Base-by-base conservation (phyloP, 2,113 vertebrate species). In the Spilogale gracilis region DNA sequence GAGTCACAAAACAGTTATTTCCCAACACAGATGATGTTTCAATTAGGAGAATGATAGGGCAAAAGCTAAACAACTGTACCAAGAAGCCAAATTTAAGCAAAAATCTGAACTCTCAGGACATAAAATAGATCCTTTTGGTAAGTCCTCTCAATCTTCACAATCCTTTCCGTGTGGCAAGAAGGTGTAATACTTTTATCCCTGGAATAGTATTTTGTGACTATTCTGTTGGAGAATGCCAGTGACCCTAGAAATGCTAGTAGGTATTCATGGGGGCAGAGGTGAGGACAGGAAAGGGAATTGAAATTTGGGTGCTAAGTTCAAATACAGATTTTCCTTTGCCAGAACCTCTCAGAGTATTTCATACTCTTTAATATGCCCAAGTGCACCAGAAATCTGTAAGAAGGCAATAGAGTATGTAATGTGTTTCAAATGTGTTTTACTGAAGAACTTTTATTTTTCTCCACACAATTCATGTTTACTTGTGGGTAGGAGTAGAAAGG, bases 1-100 rank as follows among this genome's bases (percentile, higher is more conserved):
- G 98, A 93, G 98, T 99, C 95, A 99, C 98, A 23, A 99, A 99
- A 65, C 98, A 99, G 90, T 97, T 99, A 90, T 99, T 99, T 97
- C 98, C 99, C 96, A 99, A 98, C 80, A 98, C 98, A 76, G 98
- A 99, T 13, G 99, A 99, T 54, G 98, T 98, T 97, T 98, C 99
- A 79, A 98, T 99, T 92, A 98, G 98, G 89, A 98, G 98, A 97
- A 99, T 99, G 99, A 99, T 99, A 98, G 99, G 98, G 45, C 99
- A 99, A 96, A 99, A 99, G 95, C 96, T 99, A 69, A 99, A 99
- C 94, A 99, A 99, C 86, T 99, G 98, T 97, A 99, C 98, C 95
- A 99, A 99, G 98, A 99, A 99, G 97, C 98, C 98, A 81, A 98
- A 98, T 97, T 93, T 98, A 98, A 98, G 98, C 98, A 99, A 98